These are phyloP conservation scores for Prionace glauca DNA, from an alignment of 2,797 vertebrate genomes.

Conservation along the genomic window DNA sequence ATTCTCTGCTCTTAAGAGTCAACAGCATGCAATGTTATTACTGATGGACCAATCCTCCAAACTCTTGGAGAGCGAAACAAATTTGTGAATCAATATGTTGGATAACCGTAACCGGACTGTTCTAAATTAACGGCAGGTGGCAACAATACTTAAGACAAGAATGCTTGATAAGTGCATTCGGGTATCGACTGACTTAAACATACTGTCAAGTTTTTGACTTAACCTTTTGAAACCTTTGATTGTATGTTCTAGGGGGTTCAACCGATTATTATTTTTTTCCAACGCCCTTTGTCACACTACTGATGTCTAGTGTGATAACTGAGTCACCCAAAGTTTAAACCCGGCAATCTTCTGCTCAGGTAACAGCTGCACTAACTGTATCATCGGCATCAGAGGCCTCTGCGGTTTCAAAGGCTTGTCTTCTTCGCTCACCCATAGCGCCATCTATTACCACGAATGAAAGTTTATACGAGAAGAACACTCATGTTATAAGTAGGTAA, in stretches of 20 bases:
- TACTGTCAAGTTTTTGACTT: background rate
- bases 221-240: background rate
- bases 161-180: background rate
- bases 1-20: background rate
- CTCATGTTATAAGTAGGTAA: background rate
- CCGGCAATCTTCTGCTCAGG: background rate
- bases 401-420: constrained; percentile 11
- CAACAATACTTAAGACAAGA: background rate
- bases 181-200: background rate
- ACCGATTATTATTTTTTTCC: background rate
- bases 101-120: background rate
- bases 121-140: background rate
- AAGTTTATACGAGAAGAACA: background rate
- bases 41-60: background rate
- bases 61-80: background rate
- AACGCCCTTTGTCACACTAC: background rate
- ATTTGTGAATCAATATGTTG: background rate
- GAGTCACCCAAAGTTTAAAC: background rate
- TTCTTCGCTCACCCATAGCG: constrained; percentile 28
- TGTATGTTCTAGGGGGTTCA: background rate
- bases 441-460: constrained; percentile 4
- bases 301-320: background rate
- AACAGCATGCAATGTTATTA: background rate
- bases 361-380: background rate
- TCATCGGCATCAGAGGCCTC: constrained; percentile 10